Base-by-base conservation (phyloP, 2,888 invertebrate genomes). In the Cylindroiulus punctatus region DNA sequence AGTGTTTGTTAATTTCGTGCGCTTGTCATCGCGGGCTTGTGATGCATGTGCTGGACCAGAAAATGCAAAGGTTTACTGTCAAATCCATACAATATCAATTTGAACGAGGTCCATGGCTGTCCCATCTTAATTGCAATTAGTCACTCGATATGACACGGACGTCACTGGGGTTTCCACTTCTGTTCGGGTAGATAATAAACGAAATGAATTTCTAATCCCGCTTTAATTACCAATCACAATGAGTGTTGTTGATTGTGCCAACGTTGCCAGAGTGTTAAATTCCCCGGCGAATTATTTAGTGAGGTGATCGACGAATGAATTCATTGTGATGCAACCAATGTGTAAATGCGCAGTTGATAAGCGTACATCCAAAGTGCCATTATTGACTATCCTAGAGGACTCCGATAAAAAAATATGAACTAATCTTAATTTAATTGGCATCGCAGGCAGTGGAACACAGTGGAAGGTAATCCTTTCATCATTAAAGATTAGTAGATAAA, bases 201-300 rank as follows among this genome's bases (percentile, higher is more conserved):
- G 52, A 19, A 52, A 52, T 52, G 52, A 52, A 52, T 19, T 52
- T 52, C 52, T 52, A 52, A 52, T 52, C 52, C 52, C 5, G 19
- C 52, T 52, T 52, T 19, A 52, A 52, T 52, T 52, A 19, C 52
- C 52, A 52, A 52, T 52, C 19, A 19, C 17, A 17, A n/a, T 52
- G 52, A 52, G 52, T 52, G 52, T 52, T n/a, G 52, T 52, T 52
- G 52, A 52, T 52, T 52, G 52, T 52, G 52, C 52, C 52, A 52
- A 52, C 52, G 52, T 17, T 14, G 44, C 44, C 7, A 10, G 36
- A n/a, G 40, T 40, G 44, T 10, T 17, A 52, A 52, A 52, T 52
- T 52, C 52, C 52, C 52, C 5, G n/a, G 4, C 19, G 52, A 52
- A 52, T 52, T 52, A 52, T 52, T 52, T 52, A 52, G 52, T 5